Evolutionary conservation across 2,113 vertebrate genomes (phyloP), one percentile per base, ranked within the genome.

Genomic region (Montifringilla adamsi): DNA sequence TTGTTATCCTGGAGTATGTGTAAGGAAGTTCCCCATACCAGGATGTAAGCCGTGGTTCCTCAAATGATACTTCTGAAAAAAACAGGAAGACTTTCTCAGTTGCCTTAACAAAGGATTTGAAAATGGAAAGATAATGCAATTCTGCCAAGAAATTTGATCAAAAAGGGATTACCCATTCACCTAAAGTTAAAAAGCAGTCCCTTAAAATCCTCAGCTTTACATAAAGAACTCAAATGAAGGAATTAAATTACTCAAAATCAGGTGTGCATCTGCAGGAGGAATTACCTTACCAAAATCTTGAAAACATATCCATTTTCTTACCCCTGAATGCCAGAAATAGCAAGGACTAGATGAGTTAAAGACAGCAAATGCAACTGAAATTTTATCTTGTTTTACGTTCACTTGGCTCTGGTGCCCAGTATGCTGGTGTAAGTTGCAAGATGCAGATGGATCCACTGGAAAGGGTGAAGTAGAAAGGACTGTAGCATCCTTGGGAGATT

Each of bases 1-100:
- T 97, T 35, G 98, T 99, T 93, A 99, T 97, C 81, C 78, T 97
- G 84, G 99, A 98, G n/a, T 99, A 99, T 0, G 98, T 99, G 77
- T 99, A 99, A 33, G 99, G 98, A 95, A 99, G 96, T 80, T 99
- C 99, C 87, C 99, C 99, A 69, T 98, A 99, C 99, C 99, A 99
- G 82, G 98, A 99, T 47, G 99, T 99, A 69, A 99, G 98, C 90
- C 99, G 98, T 62, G 99, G 99, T 79, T 99, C 99, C 60, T 97
- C 97, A 63, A 99, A 99, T 79, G 98, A 98, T 58, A 97, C 88
- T 91, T 98, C 99, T 99, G 75, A 58, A 66, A 98, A 78, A 97
- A 97, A 60, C 23, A 77, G 60, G 18, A 96, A 82, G 26, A 92
- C 23, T 88, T 89, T 92, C 91, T 86, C 72, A 86, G 26, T 4